A percentile compares a stretch with the other conserved stretches of the same genome.
Evolutionary conservation across 2,888 invertebrate genomes (phyloP).

Genomic region (Cryptocephalus primarius): DNA sequence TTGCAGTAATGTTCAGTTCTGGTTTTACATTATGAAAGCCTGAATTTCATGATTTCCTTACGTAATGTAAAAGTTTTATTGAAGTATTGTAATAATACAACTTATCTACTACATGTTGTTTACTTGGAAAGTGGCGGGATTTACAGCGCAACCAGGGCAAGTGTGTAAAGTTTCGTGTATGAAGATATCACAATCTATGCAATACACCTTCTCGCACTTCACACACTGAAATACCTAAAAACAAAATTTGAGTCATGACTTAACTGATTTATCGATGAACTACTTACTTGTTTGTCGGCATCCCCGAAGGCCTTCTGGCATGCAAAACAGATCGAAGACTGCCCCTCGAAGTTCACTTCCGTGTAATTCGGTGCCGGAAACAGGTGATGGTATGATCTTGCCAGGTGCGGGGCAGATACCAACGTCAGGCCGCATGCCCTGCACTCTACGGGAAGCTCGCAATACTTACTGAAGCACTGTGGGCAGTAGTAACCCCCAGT

Average conservation of each 20-base stretch:
- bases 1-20: too few relatives aligned
- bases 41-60: too few relatives aligned
- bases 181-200: conserved; percentile 92
- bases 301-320: conserved; percentile 60
- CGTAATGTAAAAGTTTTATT: too few relatives aligned
- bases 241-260: conserved; percentile 10
- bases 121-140: conserved; percentile 39
- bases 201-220: conserved; percentile 71
- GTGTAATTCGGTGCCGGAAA: conserved; percentile 83
- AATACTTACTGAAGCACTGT: conserved; percentile 97
- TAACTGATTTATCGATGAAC: background rate
- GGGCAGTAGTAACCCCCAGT: conserved; percentile 80
- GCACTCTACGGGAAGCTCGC: conserved; percentile 96
- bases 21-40: too few relatives aligned
- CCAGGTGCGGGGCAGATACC: conserved; percentile 95
- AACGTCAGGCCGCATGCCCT: conserved; percentile 89
- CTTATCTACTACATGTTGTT: conserved; percentile 9
- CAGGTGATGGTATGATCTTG: conserved; percentile 93
- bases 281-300: conserved; percentile 57
- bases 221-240: conserved; percentile 70
- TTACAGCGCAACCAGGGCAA: conserved; percentile 92
- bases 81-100: too few relatives aligned
- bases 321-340: conserved; percentile 56
- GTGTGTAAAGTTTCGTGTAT: conserved; percentile 89
- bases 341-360: conserved; percentile 55